Evolutionary conservation across 2,888 invertebrate genomes (phyloP), one percentile per base, ranked within the genome.

Genomic region (Acanthococcus lagerstroemiae): DNA sequence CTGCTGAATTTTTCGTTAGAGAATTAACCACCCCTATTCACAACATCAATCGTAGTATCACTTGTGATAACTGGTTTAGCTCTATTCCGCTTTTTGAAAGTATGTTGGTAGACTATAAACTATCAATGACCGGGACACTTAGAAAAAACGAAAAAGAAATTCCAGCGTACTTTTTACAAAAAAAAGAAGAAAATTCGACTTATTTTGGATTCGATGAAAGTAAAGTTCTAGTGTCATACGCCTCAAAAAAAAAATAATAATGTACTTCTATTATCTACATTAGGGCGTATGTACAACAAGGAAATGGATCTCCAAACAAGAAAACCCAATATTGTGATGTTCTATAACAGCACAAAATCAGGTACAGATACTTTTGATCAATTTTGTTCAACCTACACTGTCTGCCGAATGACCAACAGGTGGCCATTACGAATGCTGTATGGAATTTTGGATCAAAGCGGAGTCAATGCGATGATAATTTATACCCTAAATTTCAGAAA

Each of bases 311-410:
- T 17, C 12, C 7, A 17, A n/a, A 17, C 68, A n/a, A 56, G 58
- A 2, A 71, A 71, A 65, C 70, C 71, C 4, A 68, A 68, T 30
- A 69, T 71, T 7, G 67, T 72, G 7, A 15, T 67, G 22, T 69
- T 69, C 57, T 72, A 72, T 56, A 72, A 73, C 63, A 25, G 17
- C 22, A 73, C 70, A 4, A 72, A 72, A 69, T 70, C 70, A 50
- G 71, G 71, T 19, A 71, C 71, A n/a, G 72, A 71, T 58, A 67
- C 68, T 15, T 72, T 73, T 52, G 72, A 73, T 54, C 63, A 68
- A 66, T 55, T 72, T 56, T 71, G 71, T 54, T 69, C 70, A 48
- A 65, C 65, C 1, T 70, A 69, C 55, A 67, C 71, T 17, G 66
- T 57, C 5, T 22, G 67, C 17, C 55, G 69, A 19, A 68, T 54